A percentile compares a stretch with the other conserved stretches of the same genome.
These are phyloP conservation scores for Diploscapter pachys DNA, from an alignment of 1,140 invertebrate species.

Conservation along the genomic window DNA sequence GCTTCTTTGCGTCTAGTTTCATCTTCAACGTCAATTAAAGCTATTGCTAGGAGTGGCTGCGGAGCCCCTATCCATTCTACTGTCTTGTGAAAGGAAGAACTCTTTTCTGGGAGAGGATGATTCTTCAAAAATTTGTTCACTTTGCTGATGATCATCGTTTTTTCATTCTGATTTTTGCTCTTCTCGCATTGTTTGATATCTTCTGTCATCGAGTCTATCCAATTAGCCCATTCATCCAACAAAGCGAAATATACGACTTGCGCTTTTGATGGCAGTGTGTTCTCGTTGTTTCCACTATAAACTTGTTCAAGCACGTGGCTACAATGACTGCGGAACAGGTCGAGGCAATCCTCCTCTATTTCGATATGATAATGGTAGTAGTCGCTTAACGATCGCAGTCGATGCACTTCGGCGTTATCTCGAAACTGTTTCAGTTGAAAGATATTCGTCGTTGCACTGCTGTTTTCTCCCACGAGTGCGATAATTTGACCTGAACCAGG, in stretches of 20 bases:
- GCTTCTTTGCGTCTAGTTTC: background rate
- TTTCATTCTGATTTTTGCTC: background rate
- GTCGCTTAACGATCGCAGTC: constrained; percentile 6
- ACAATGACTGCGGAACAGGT: background rate
- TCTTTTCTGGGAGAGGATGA: constrained; percentile 1
- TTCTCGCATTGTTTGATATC: constrained; percentile 7
- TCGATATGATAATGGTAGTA: constrained; percentile 9
- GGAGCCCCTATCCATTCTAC: background rate
- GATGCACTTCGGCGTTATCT: constrained; percentile 19
- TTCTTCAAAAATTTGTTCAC: background rate
- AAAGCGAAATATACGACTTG: constrained; percentile 7
- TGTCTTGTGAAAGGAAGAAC: background rate
- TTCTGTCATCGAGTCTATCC: background rate
- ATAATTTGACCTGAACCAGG: constrained; percentile 34
- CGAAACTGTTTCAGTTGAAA: constrained; percentile 17
- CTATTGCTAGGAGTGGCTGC: background rate
- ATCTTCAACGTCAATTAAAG: background rate
- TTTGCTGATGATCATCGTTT: background rate
- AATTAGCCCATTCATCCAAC: constrained; percentile 9
- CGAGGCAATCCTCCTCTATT: constrained; percentile 8
- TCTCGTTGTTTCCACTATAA: background rate
- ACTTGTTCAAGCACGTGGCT: background rate
- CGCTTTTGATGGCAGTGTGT: background rate
- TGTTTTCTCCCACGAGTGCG: background rate
- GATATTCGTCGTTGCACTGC: constrained; percentile 6